Percentiles rank a stretch among this genome's conserved stretches.
Conservation (phyloP, 2,797 vertebrate species). For the Nyctalus aviator region DNA sequence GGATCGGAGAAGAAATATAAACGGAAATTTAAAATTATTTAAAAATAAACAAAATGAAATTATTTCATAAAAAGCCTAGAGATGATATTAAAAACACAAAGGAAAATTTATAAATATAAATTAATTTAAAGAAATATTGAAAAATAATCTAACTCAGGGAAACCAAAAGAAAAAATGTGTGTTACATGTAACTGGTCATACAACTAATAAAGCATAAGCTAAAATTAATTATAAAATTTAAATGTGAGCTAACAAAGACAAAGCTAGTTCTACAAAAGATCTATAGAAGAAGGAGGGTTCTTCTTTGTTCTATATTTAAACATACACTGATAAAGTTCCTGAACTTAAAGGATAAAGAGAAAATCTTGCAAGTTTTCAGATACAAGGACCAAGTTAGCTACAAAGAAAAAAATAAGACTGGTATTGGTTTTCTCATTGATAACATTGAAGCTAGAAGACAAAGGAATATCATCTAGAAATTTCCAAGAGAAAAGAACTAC, state of each 20-base stretch:
- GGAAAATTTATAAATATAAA: neutral
- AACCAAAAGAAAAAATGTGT: neutral
- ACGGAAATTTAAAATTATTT: constrained; percentile 4
- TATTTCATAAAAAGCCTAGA: neutral
- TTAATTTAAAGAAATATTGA: constrained; percentile 24
- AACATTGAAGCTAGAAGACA: neutral
- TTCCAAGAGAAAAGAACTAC: neutral
- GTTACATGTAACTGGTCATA: neutral
- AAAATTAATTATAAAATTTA: constrained; percentile 41
- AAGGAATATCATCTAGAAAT: neutral
- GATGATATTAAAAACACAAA: neutral
- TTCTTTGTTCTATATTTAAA: constrained; percentile 29
- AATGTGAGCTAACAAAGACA: neutral
- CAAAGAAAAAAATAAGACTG: neutral
- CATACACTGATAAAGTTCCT: neutral
- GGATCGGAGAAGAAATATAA: neutral
- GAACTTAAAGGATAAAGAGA: neutral
- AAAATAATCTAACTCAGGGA: neutral
- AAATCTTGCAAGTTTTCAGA: constrained; percentile 6
- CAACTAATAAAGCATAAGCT: neutral
- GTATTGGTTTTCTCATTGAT: constrained; percentile 22
- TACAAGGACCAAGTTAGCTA: neutral
- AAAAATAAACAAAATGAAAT: neutral
- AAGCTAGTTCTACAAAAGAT: neutral
- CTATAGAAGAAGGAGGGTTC: neutral